phyloP scores from a whole-genome alignment of 1,140 invertebrate species.

The Dufourea novaeangliae region DNA sequence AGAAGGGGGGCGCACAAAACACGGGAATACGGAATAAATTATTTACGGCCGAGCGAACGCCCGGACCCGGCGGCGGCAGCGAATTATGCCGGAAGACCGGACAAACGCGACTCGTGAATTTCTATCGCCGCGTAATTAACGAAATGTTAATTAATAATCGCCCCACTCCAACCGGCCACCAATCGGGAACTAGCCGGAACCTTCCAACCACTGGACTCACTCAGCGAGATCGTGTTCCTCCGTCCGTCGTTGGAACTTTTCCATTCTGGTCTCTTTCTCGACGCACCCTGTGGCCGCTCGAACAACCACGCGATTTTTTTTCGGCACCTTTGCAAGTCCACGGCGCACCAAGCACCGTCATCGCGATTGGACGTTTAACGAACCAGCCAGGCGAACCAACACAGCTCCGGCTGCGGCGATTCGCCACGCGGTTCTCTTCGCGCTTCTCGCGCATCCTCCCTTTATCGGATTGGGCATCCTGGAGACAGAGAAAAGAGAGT shows the following conservation, averaged over 20 bases:
- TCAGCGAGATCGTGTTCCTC: constrained; percentile 1
- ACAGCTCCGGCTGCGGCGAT: constrained; percentile 38
- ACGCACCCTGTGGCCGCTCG: not conserved
- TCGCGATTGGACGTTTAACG: constrained; percentile 68
- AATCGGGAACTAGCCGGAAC: no score
- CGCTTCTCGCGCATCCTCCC: constrained; percentile 59
- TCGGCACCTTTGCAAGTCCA: constrained; percentile 55
- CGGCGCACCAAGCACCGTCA: constrained; percentile 35
- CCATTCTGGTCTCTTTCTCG: constrained; percentile 1
- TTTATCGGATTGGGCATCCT: constrained; percentile 66
- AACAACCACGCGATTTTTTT: constrained; percentile 59
- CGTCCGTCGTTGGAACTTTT: not conserved
- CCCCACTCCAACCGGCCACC: not conserved
- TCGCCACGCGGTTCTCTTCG: constrained; percentile 67
- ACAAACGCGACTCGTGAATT: constrained; percentile 57
- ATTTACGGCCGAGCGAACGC: constrained; percentile 51
- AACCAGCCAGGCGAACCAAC: constrained; percentile 66
- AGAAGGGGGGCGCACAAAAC: no score
- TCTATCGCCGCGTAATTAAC: constrained; percentile 71
- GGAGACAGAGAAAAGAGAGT: constrained; percentile 48
- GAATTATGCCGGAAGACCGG: constrained; percentile 51
- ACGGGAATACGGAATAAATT: constrained; percentile 57
- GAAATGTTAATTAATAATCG: constrained; percentile 75
- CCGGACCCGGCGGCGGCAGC: no score
- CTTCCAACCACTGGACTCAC: no score